phyloP scores from a whole-genome alignment of 2,113 vertebrate genomes.

The Paramormyrops kingsleyae region DNA sequence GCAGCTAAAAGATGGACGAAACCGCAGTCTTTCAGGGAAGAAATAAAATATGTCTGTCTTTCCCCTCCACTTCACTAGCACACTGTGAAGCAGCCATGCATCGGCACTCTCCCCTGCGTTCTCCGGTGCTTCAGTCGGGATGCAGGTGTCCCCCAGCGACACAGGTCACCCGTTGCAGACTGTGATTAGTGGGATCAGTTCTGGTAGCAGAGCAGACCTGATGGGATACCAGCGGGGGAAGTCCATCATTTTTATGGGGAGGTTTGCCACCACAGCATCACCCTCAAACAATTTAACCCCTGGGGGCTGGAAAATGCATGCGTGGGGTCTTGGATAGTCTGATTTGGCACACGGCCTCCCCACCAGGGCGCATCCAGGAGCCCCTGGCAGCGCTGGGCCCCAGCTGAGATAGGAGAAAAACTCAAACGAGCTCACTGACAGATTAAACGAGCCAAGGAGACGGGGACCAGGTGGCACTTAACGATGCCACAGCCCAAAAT shows the following conservation, averaged over 20 bases:
- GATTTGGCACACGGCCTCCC: background rate
- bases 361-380: background rate
- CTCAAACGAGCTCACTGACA: constrained; percentile 36
- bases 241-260: background rate
- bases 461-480: background rate
- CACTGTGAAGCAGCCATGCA: background rate
- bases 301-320: background rate
- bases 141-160: background rate
- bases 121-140: background rate
- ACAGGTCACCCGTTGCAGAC: background rate
- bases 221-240: background rate
- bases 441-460: constrained; percentile 32
- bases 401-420: background rate
- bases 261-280: background rate
- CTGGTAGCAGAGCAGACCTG: background rate
- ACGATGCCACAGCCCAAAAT: background rate
- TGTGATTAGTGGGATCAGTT: background rate
- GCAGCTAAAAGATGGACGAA: background rate
- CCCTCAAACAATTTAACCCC: background rate
- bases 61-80: background rate
- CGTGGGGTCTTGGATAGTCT: background rate
- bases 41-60: background rate
- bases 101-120: background rate
- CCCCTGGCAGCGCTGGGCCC: background rate
- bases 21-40: background rate